Evolutionary conservation across 2,113 vertebrate species (phyloP).

Genomic region (Chitala chitala): DNA sequence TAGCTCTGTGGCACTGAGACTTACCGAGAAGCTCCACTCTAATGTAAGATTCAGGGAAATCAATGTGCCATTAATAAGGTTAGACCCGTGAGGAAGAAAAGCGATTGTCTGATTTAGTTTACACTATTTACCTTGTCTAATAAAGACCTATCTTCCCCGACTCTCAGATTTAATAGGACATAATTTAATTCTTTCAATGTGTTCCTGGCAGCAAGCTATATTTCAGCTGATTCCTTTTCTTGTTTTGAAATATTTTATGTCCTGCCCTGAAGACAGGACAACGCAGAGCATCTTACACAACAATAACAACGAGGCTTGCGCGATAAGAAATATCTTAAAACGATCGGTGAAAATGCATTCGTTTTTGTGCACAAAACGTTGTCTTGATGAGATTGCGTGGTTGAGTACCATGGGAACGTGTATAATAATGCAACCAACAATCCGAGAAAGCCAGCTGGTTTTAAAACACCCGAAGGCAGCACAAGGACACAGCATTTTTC

Average conservation of each 20-base stretch:
- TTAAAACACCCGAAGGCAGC: too few species aligned
- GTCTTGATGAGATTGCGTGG: too few species aligned
- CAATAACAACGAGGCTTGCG: too few species aligned
- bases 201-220: background rate
- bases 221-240: background rate
- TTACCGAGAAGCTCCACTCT: constrained; percentile 53
- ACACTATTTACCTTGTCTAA: constrained; percentile 1
- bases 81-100: constrained; percentile 46
- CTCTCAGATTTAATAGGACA: background rate
- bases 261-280: background rate
- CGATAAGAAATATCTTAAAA: too few species aligned
- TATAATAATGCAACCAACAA: too few species aligned
- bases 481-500: too few species aligned
- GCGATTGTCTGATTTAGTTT: too few species aligned
- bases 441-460: too few species aligned
- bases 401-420: too few species aligned
- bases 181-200: background rate
- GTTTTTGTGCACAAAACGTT: too few species aligned
- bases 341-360: too few species aligned
- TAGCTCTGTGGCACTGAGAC: constrained; percentile 46
- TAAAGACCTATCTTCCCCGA: background rate
- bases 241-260: background rate
- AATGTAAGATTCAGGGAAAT: constrained; percentile 56
- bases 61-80: constrained; percentile 55
- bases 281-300: too few species aligned